These are phyloP conservation scores for Hydrophis major DNA, from an alignment of 2,797 vertebrate species.

Conservation along the genomic window DNA sequence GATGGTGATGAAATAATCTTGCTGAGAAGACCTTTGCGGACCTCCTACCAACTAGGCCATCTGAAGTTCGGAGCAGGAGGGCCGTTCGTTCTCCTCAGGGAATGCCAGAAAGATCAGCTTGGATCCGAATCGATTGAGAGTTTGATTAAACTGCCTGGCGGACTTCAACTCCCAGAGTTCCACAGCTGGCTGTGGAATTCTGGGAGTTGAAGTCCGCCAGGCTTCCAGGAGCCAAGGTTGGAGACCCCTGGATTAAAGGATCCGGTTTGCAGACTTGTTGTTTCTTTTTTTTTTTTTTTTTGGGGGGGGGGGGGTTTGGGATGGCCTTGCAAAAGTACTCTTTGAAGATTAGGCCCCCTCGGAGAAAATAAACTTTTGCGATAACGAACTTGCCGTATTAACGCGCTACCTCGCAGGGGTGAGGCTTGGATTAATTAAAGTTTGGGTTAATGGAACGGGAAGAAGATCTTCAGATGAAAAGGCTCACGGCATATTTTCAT, in stretches of 20 bases:
- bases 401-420: background rate
- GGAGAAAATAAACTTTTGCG: background rate
- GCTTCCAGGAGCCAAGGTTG: too few species aligned
- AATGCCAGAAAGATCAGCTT: background rate
- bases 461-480: constrained; percentile 12
- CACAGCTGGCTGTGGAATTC: too few species aligned
- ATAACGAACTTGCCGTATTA: constrained; percentile 10
- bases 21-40: background rate
- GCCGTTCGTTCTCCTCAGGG: background rate
- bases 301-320: too few species aligned
- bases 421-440: constrained; percentile 9
- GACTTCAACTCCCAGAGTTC: too few species aligned
- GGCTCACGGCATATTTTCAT: background rate
- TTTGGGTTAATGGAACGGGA: background rate
- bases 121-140: background rate
- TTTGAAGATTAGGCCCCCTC: constrained; percentile 18
- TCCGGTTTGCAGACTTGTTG: background rate
- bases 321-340: background rate
- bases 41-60: background rate
- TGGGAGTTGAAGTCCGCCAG: too few species aligned
- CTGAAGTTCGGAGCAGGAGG: background rate
- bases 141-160: background rate
- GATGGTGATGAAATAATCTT: background rate
- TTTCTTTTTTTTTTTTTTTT: too few species aligned
- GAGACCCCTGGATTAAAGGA: background rate